Evolutionary conservation across 2,113 vertebrate genomes (phyloP).

Genomic region (Stegostoma tigrinum): DNA sequence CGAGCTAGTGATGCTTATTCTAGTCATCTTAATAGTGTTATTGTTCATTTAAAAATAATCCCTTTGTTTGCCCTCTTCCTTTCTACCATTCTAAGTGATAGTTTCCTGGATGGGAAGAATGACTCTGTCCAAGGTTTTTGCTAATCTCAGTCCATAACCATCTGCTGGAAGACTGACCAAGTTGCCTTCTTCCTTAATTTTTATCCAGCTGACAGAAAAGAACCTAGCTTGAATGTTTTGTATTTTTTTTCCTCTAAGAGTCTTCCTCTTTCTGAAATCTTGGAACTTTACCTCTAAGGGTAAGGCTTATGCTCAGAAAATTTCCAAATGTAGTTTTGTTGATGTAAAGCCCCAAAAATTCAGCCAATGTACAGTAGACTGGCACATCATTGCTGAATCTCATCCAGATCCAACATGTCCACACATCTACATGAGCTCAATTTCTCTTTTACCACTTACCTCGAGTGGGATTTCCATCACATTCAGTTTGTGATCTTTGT

Average conservation of each 20-base stretch:
- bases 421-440: not conserved
- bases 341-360: not conserved
- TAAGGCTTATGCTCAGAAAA: not conserved
- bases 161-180: not conserved
- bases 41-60: not conserved
- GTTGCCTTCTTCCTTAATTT: not conserved
- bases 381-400: not conserved
- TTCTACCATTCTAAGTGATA: not conserved
- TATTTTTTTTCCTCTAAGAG: not conserved
- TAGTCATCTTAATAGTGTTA: not conserved
- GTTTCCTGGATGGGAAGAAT: not conserved
- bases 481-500: not conserved
- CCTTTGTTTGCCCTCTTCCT: not conserved
- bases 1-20: too few species aligned
- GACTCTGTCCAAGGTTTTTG: not conserved
- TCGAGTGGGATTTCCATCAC: not conserved
- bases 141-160: not conserved
- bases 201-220: not conserved
- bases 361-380: not conserved
- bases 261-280: too few species aligned
- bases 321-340: not conserved
- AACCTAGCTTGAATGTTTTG: not conserved
- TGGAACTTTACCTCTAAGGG: not conserved
- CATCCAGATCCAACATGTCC: not conserved
- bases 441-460: not conserved